Evolutionary conservation across 2,797 vertebrate genomes (phyloP).

Genomic region (Sparidentex hasta): DNA sequence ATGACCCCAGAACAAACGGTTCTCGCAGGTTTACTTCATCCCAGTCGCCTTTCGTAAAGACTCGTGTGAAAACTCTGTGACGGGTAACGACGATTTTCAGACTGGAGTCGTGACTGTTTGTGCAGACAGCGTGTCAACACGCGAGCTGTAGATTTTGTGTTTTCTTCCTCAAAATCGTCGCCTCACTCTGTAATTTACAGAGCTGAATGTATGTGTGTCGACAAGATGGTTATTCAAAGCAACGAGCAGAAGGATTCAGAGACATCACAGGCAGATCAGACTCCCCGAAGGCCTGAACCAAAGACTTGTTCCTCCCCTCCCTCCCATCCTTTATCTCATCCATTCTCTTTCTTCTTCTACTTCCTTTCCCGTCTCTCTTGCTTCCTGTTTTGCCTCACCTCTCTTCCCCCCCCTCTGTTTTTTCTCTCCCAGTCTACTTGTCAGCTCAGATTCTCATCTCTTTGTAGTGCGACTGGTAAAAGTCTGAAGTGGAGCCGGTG

Average conservation of each 20-base stretch:
- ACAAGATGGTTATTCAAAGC: neutral
- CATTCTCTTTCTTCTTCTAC: neutral
- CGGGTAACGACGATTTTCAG: neutral
- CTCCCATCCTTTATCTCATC: constrained; percentile 6
- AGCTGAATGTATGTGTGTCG: neutral
- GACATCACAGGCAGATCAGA: constrained; percentile 24
- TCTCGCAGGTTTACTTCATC: neutral
- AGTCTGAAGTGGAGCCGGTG: neutral
- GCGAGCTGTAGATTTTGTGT: neutral
- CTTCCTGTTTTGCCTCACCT: constrained; percentile 1
- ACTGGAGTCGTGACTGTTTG: neutral
- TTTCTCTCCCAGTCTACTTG: neutral
- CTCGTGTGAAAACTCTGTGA: neutral
- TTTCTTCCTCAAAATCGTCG: neutral
- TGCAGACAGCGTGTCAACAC: neutral
- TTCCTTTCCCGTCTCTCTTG: neutral
- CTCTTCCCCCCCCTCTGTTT: neutral
- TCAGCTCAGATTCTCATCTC: neutral
- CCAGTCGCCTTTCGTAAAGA: neutral
- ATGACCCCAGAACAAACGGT: too few species aligned
- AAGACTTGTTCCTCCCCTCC: neutral
- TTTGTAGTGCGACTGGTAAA: neutral
- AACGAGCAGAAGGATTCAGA: neutral
- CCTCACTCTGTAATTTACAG: neutral
- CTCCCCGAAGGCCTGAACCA: constrained; percentile 2